Conservation (phyloP, 2,113 vertebrate species). For the Sarotherodon lohbergeri region DNA sequence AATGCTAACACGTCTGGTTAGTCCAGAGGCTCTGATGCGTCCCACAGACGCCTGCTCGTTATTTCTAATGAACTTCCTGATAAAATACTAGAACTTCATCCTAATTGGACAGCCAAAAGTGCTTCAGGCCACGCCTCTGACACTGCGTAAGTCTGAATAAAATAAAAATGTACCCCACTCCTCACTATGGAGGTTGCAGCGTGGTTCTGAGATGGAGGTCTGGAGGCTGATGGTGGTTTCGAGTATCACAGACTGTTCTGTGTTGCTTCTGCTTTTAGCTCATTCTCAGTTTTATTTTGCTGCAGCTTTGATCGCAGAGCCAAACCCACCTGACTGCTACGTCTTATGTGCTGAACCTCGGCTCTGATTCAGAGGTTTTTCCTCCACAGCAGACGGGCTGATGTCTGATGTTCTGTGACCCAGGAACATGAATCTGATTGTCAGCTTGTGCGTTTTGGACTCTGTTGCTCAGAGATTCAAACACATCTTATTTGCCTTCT, state of each 20-base stretch:
- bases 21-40: rapidly evolving
- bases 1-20: rapidly evolving
- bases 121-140: not conserved
- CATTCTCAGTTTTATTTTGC: not conserved
- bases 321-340: not conserved
- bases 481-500: rapidly evolving
- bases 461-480: not conserved
- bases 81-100: not conserved
- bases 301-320: not conserved
- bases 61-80: not conserved
- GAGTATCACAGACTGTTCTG: rapidly evolving
- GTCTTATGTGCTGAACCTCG: rapidly evolving
- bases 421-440: not conserved
- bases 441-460: rapidly evolving
- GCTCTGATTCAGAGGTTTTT: rapidly evolving
- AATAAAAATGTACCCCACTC: not conserved
- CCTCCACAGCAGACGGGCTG: rapidly evolving
- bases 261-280: not conserved
- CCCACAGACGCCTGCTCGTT: not conserved
- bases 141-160: not conserved
- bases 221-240: rapidly evolving
- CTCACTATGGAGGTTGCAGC: not conserved
- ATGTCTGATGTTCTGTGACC: not conserved
- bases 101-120: rapidly evolving
- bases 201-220: rapidly evolving